Evolutionary conservation across 2,888 invertebrate species (phyloP), one percentile per base, ranked within the genome.

Genomic region (Galeruca laticollis): DNA sequence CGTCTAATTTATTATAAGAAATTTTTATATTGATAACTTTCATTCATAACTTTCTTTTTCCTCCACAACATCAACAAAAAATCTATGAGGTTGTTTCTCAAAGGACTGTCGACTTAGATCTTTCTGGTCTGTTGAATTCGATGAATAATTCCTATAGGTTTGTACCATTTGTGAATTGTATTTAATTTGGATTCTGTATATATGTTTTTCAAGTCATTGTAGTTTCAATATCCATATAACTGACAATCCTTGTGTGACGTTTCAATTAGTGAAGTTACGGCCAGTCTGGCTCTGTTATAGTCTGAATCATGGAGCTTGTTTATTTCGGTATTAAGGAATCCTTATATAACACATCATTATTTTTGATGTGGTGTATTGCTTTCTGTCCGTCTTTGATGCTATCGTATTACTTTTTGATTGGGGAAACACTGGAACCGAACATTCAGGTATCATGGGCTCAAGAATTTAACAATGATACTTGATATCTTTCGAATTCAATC

Each of bases 401-500:
- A 81, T 84, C 82, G 77, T 79, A 84, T 84, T 84, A 82, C 84
- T 77, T 79, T 82, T 81, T 83, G 83, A 84, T 84, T 84, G 83
- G 81, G 78, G 81, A 82, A 82, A 81, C 56, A 35, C 33, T 57
- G 33, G 18, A 57, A 57, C 77, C 76, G 69, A 75, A 70, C 73
- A 80, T 73, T 73, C 81, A 82, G 83, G 82, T 82, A 82, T 79
- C 76, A 75, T 69, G 70, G 76, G 74, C 72, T 59, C 51, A 71
- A 77, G 77, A 74, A 77, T 81, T 80, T 82, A 82, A 82, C 81
- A 83, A 82, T 81, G 82, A 81, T 77, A 83, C 76, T 77, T 74
- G 82, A 83, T 82, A 80, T 77, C 73, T 73, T 72, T 78, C 77
- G 74, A 68, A 71, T 72, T 76, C 77, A 77, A 76, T 77, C 81